Base-by-base conservation (phyloP, 2,113 vertebrate species). In the Rissa tridactyla region DNA sequence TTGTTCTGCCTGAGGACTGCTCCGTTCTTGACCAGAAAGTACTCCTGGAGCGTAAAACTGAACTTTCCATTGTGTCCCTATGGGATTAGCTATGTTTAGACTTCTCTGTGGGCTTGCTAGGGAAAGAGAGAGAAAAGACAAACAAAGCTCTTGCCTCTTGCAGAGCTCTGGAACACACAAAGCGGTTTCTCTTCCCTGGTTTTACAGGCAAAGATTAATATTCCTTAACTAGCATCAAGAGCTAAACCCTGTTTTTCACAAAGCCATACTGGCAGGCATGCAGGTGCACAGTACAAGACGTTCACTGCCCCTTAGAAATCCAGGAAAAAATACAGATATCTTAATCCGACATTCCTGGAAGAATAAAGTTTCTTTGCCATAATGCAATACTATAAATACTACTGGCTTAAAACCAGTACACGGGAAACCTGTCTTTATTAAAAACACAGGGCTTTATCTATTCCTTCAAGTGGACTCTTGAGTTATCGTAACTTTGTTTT, bases 81-180 rank as follows among this genome's bases (percentile, higher is more conserved):
- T 70, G 95, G 96, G 94, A 98, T 95, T 92, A 95, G 81, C 96
- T 96, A 96, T 96, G 92, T 97, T 97, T 98, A 97, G 95, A 96
- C 87, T 94, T 96, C 82, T 94, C 77, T 93, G 77, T 17, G 36
- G 65, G 83, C 79, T 95, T 95, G 83, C 92, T 94, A 91, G 81
- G 91, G 90, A 93, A 96, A 95, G 65, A 94, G 92, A 93, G 96
- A 97, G 92, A 94, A 84, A 94, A 96, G 93, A 92, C 82, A 97
- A 97, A 96, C 88, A 96, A 95, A 91, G 82, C 9, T 32, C 51
- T 94, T 90, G 94, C 75, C 71, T 95, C 73, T 92, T 91, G 86
- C 90, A 92, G 90, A 61, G 82, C 82, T 90, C 36, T 82, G 86
- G 64, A 97, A 97, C 2, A 4, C 82, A 95, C 65, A 73, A 90